phyloP scores from a whole-genome alignment of 2,888 invertebrate species.

The Diaperis boleti region DNA sequence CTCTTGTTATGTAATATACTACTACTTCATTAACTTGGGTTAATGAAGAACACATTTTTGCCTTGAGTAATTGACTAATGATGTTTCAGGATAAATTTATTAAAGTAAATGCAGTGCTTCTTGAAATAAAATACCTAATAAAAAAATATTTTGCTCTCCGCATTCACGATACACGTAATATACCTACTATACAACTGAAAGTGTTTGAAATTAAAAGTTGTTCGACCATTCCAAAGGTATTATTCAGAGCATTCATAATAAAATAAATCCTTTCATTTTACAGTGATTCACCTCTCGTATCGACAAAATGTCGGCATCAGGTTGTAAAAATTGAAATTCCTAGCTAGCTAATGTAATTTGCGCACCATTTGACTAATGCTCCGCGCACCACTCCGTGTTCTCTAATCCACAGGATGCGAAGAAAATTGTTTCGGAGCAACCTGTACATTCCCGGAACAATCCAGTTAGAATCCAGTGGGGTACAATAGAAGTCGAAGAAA shows the following conservation, averaged over 20 bases:
- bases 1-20: too few species aligned
- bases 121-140: too few species aligned
- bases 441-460: not conserved
- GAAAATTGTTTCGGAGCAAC: conserved; percentile 1
- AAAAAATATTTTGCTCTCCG: too few species aligned
- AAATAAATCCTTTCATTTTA: not conserved
- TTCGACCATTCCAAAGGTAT: too few species aligned
- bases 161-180: too few species aligned
- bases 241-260: not conserved
- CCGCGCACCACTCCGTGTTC: not conserved
- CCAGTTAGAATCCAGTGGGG: conserved; percentile 22
- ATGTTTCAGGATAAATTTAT: too few species aligned
- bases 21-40: too few species aligned
- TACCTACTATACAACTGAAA: too few species aligned
- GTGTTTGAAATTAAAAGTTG: too few species aligned
- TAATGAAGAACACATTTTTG: too few species aligned
- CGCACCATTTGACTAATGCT: not conserved
- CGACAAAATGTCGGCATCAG: not conserved
- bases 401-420: conserved; percentile 3
- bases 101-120: too few species aligned
- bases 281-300: not conserved
- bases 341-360: not conserved
- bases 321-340: not conserved
- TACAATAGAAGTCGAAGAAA: conserved; percentile 12
- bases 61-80: too few species aligned